Evolutionary conservation across 1,140 invertebrate species (phyloP), one percentile per base, ranked within the genome.

Genomic region (Pseudobourletiella spinata): DNA sequence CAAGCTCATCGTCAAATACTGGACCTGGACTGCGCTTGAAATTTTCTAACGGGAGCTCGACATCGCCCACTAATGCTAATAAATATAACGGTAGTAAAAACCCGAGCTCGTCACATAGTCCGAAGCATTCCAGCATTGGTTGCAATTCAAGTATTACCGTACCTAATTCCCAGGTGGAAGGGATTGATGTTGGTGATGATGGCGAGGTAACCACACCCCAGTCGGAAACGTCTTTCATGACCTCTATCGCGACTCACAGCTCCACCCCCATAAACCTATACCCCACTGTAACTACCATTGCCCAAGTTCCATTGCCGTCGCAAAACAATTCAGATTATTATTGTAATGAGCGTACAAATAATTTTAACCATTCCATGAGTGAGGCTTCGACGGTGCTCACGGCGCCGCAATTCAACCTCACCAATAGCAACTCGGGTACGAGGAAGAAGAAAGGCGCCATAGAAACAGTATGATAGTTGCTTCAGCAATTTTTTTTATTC

Each of bases 161-260:
- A n/a, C 26, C 30, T 25, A 24, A 61, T 54, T 2, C 28, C 4
- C 25, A 39, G 2, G n/a, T 11, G 16, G 48, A 29, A 46, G 24
- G 15, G 4, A 26, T 35, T 29, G 2, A 11, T 2, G 26, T 16
- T 4, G 50, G 30, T 8, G 30, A 20, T 18, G 28, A 30, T 8
- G 30, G 50, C 20, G 30, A 55, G 18, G 60, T 57, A 3, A 64
- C 61, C n/a, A 63, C 65, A 16, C 65, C 65, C 2, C 65, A 63
- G 42, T 43, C 39, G 3, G 65, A 66, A 63, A 66, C 65, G 14
- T 66, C 65, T 1, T 66, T 66, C 32, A 66, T 62, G 56, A 58
- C 59, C 20, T 15, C 39, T 18, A 32, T 22, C 22, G 35, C 43
- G 16, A 30, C 30, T 29, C 29, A 50, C 18, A 42, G 18, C 18